A percentile compares a stretch with the other conserved stretches of the same genome.
phyloP scores from a whole-genome alignment of 92 coral and sea anemone genomes.

The Galaxea fascicularis region DNA sequence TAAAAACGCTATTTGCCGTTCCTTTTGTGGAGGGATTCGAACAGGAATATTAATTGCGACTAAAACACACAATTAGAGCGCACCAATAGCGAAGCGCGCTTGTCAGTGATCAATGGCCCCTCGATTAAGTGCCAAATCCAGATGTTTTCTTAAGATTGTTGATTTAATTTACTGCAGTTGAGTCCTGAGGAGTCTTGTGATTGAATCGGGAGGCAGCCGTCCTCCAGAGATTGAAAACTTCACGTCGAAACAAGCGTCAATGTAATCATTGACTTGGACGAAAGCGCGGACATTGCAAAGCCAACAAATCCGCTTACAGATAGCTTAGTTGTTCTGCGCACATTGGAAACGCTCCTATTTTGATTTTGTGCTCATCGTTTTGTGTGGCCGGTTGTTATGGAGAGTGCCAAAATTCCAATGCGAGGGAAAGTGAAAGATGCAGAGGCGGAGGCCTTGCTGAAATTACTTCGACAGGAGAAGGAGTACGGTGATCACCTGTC shows the following conservation, averaged over 20 bases:
- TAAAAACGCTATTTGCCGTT: constrained; percentile 58
- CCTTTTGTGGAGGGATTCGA: constrained; percentile 48
- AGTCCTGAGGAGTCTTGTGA: not conserved
- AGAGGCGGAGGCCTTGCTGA: constrained; percentile 91
- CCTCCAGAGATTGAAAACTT: not conserved
- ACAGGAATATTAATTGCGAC: constrained; percentile 74
- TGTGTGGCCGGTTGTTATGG: constrained; percentile 6
- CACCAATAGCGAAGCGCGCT: constrained; percentile 42
- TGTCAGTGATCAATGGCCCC: constrained; percentile 37
- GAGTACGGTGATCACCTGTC: constrained; percentile 70
- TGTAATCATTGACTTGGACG: not conserved
- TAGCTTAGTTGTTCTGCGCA: not conserved
- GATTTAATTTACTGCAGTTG: constrained; percentile 20
- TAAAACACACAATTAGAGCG: constrained; percentile 70
- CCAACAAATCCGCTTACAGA: constrained; percentile 12
- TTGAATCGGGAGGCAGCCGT: constrained; percentile 19
- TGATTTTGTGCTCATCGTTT: not conserved
- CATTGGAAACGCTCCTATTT: not conserved
- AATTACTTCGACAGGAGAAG: constrained; percentile 86
- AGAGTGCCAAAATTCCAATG: constrained; percentile 72
- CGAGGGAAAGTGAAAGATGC: constrained; percentile 96
- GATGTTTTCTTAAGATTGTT: constrained; percentile 48
- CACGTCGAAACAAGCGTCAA: constrained; percentile 8
- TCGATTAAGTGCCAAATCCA: constrained; percentile 49
- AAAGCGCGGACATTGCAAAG: constrained; percentile 15